These are phyloP conservation scores for Uromys caudimaculatus DNA, from an alignment of 2,797 vertebrate genomes.

Conservation along the genomic window DNA sequence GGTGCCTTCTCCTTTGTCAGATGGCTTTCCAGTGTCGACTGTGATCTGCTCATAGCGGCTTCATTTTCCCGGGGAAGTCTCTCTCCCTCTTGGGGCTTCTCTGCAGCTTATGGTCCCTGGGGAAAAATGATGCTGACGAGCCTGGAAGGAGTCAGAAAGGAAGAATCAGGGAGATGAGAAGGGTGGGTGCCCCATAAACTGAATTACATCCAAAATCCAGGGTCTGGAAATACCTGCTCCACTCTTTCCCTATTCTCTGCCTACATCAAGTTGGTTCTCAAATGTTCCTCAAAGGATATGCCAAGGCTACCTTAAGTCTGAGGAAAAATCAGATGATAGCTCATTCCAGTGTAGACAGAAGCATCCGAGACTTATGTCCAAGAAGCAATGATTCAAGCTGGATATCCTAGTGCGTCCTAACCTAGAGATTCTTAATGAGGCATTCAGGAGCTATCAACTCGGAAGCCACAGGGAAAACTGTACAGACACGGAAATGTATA, in stretches of 20 bases:
- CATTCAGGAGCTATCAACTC: background rate
- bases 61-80: slow-evolving; percentile 27
- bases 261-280: background rate
- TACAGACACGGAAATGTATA: background rate
- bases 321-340: background rate
- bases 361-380: background rate
- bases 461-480: slow-evolving; percentile 21
- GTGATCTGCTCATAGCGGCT: slow-evolving; percentile 20
- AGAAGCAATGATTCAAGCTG: background rate
- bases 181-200: background rate
- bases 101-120: background rate
- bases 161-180: background rate
- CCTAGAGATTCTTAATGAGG: slow-evolving; percentile 18
- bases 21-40: background rate
- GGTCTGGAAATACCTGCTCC: background rate
- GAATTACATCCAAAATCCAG: background rate
- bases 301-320: background rate
- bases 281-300: background rate
- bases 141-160: background rate
- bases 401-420: background rate
- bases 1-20: slow-evolving; percentile 43
- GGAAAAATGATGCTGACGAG: slow-evolving; percentile 1
- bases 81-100: background rate
- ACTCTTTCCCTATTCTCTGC: background rate
- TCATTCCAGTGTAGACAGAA: background rate